Percentiles rank a stretch among this genome's conserved stretches.
Conservation (phyloP, 2,888 invertebrate genomes). For the Cordylochernes scorpioides region DNA sequence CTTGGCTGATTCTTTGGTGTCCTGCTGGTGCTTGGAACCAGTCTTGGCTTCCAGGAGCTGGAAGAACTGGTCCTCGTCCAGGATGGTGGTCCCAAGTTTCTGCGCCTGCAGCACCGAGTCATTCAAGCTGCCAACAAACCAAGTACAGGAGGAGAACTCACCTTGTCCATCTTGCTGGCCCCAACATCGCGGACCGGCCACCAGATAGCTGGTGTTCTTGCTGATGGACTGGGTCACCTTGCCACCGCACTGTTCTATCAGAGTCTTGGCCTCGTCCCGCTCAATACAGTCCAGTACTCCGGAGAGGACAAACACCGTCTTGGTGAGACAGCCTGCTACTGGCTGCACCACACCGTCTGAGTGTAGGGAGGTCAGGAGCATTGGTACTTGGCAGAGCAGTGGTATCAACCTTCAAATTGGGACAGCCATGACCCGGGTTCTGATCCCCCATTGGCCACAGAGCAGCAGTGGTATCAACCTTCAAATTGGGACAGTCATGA, state of each 20-base stretch:
- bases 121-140: no score
- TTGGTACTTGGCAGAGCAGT: no score
- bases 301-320: conserved; percentile 32
- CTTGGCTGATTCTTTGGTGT: no score
- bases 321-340: conserved; percentile 33
- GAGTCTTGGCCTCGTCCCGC: conserved; percentile 42
- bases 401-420: no score
- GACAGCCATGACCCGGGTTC: no score
- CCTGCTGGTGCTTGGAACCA: no score
- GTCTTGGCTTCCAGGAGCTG: no score
- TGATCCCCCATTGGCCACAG: no score
- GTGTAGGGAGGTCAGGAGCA: no score
- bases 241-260: conserved; percentile 54
- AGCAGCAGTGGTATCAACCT: no score
- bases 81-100: conserved; percentile 38
- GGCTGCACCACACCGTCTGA: conserved; percentile 66
- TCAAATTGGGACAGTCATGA: no score
- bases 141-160: no score
- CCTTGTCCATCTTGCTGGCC: conserved; percentile 58
- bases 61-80: conserved; percentile 55
- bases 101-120: conserved; percentile 17
- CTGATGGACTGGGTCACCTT: conserved; percentile 42
- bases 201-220: conserved; percentile 48
- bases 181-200: conserved; percentile 52
- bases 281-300: conserved; percentile 69